phyloP scores from a whole-genome alignment of 2,797 vertebrate species.

The Sebastes nivosus region DNA sequence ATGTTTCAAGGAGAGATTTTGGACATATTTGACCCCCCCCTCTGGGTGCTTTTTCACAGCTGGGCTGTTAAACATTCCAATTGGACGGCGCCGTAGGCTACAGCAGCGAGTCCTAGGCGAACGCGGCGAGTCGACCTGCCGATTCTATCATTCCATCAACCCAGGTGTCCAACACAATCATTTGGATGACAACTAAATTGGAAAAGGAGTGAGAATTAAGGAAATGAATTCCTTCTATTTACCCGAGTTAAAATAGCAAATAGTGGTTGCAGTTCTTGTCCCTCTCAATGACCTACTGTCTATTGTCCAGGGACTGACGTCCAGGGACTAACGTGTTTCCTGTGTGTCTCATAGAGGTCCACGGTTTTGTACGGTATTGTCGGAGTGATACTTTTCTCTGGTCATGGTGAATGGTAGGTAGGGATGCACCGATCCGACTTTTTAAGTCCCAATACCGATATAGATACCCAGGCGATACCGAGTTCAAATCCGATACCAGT shows the following conservation, averaged over 20 bases:
- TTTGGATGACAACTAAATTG: neutral
- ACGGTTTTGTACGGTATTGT: too few relatives aligned
- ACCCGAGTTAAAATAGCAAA: neutral
- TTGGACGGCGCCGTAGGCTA: slow-evolving; percentile 16
- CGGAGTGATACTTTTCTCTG: too few relatives aligned
- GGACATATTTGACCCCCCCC: slow-evolving; percentile 30
- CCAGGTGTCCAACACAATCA: neutral
- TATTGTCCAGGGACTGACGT: too few relatives aligned
- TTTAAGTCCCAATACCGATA: too few relatives aligned
- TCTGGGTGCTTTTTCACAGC: slow-evolving; percentile 30
- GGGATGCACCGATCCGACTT: too few relatives aligned
- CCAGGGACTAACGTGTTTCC: too few relatives aligned
- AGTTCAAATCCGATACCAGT: too few relatives aligned
- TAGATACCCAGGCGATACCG: too few relatives aligned
- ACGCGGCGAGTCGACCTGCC: neutral
- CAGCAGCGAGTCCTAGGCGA: slow-evolving; percentile 9
- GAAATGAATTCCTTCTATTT: neutral
- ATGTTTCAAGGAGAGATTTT: slow-evolving; percentile 43
- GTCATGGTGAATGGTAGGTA: too few relatives aligned
- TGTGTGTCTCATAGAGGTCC: too few relatives aligned
- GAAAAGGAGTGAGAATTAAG: neutral
- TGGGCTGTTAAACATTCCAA: slow-evolving; percentile 38
- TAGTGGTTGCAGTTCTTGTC: too few relatives aligned
- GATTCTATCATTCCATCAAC: neutral
- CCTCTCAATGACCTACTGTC: too few relatives aligned